phyloP scores from a whole-genome alignment of 2,797 vertebrate species.

The Sebastes nivosus region DNA sequence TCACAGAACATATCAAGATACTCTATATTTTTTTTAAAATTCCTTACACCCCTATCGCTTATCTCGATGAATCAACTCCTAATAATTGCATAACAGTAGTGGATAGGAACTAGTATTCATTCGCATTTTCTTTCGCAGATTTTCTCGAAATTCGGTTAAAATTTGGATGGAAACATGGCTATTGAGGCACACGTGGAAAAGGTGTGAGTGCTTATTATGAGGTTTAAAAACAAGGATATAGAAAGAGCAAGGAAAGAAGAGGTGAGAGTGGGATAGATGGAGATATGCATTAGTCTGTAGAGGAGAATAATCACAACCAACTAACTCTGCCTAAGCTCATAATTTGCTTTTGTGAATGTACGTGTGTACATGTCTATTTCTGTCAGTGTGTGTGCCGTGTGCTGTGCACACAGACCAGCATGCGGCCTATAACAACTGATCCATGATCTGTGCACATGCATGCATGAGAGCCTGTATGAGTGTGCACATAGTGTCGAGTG shows the following conservation, averaged over 20 bases:
- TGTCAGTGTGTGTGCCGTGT: not conserved
- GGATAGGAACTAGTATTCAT: not conserved
- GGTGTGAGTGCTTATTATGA: slow-evolving; percentile 24
- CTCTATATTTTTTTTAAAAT: too few species aligned
- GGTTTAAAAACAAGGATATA: slow-evolving; percentile 32
- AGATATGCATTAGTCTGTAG: slow-evolving; percentile 17
- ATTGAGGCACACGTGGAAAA: not conserved
- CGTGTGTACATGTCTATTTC: not conserved
- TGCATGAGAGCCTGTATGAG: not conserved
- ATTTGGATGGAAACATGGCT: not conserved
- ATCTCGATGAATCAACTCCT: not conserved
- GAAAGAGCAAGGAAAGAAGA: not conserved
- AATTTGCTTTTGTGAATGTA: not conserved
- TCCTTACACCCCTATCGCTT: too few species aligned
- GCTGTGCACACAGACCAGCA: not conserved
- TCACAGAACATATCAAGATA: too few species aligned
- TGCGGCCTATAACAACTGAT: not conserved
- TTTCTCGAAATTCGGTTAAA: not conserved
- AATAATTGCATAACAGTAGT: not conserved
- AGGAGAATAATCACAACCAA: slow-evolving; percentile 16
- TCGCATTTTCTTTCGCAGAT: not conserved
- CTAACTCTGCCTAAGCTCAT: slow-evolving; percentile 4
- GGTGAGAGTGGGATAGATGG: not conserved
- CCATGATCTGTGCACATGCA: not conserved
- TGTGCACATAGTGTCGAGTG: slow-evolving; percentile 3